phyloP scores from a whole-genome alignment of 2,113 vertebrate genomes.

The human (Homo sapiens) region GRCh38 chr1:45636001-45636500 shows the following conservation, averaged over 20 bases:
- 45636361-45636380: neutral
- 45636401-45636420: neutral
- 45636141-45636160: neutral
- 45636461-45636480: neutral
- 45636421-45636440: neutral
- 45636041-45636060: neutral
- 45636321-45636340: neutral
- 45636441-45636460: neutral
- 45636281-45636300: neutral
- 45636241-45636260: neutral
- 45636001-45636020: neutral
- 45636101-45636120: neutral
- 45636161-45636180: neutral
- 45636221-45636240: neutral
- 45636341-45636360: neutral
- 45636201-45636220: neutral
- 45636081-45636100: constrained; percentile 30
- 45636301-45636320: neutral
- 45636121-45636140: neutral
- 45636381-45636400: neutral
- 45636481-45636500: neutral
- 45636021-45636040: neutral
- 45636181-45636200: neutral
- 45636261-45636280: neutral
- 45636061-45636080: neutral